These are phyloP conservation scores for Drepana falcataria DNA, from an alignment of 2,888 invertebrate genomes.

Conservation along the genomic window DNA sequence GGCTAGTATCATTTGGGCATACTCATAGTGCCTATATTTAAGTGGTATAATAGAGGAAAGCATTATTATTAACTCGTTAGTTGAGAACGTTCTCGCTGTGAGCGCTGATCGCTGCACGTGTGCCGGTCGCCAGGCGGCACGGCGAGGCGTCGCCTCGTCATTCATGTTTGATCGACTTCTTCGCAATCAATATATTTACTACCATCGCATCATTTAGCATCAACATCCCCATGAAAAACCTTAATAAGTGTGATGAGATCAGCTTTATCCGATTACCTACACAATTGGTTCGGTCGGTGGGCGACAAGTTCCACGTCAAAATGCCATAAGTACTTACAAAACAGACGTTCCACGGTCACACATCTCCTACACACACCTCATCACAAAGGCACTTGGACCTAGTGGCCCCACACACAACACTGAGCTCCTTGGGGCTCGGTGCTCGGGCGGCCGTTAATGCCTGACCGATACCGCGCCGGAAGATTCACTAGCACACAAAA, in stretches of 20 bases:
- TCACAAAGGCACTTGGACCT: conserved; percentile 72
- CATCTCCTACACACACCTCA: conserved; percentile 68
- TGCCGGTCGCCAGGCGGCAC: conserved; percentile 54
- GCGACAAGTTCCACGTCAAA: conserved; percentile 42
- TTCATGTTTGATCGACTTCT: conserved; percentile 57
- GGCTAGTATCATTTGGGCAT: conserved; percentile 19
- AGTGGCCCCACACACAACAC: conserved; percentile 70
- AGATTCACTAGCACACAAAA: conserved; percentile 69
- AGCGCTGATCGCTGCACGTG: conserved; percentile 53
- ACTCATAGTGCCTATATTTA: conserved; percentile 17
- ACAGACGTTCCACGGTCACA: conserved; percentile 70
- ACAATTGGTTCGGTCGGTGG: conserved; percentile 31
- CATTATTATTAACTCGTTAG: conserved; percentile 47
- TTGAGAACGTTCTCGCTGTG: conserved; percentile 41
- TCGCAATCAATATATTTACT: conserved; percentile 43
- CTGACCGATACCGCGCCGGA: conserved; percentile 66
- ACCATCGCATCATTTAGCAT: conserved; percentile 34
- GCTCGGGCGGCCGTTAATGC: conserved; percentile 45
- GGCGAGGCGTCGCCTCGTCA: conserved; percentile 55
- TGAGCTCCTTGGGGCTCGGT: conserved; percentile 34
- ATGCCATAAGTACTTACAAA: conserved; percentile 68
- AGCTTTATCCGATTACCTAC: conserved; percentile 18
- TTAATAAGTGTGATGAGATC: conserved; percentile 29
- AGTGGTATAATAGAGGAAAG: conserved; percentile 39
- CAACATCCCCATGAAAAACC: conserved; percentile 34